Conservation (phyloP, 2,113 vertebrate genomes). For the Vanacampus margaritifer region DNA sequence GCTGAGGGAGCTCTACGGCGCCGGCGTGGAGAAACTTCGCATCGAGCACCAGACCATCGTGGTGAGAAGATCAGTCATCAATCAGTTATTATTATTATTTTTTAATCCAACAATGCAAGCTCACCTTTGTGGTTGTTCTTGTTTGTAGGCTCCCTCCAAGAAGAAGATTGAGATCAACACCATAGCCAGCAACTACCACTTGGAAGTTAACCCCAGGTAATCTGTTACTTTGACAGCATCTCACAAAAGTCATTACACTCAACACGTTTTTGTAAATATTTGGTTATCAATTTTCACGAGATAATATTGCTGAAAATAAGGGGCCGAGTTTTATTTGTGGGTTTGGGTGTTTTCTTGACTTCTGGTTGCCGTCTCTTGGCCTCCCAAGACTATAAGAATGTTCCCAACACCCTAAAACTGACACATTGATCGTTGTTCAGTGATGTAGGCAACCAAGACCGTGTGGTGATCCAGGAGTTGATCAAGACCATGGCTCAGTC, state of each 20-base stretch:
- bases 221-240: not conserved
- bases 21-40: constrained; percentile 92
- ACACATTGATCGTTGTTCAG: constrained; percentile 58
- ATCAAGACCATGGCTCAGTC: constrained; percentile 96
- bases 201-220: constrained; percentile 95
- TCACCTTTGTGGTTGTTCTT: not conserved
- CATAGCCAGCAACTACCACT: constrained; percentile 97
- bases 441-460: constrained; percentile 91
- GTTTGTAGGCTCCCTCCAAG: constrained; percentile 87
- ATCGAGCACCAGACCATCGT: constrained; percentile 95
- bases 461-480: constrained; percentile 94
- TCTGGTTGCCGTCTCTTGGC: too few relatives aligned
- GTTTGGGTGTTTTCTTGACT: too few relatives aligned
- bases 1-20: constrained; percentile 88
- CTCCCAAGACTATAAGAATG: too few relatives aligned
- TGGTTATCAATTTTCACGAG: too few relatives aligned
- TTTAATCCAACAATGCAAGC: not conserved
- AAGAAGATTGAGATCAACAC: constrained; percentile 99
- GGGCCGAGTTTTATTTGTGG: too few relatives aligned
- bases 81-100: too few relatives aligned
- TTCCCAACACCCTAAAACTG: not conserved
- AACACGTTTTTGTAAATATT: not conserved
- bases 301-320: too few relatives aligned
- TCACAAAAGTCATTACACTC: not conserved
- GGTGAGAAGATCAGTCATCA: constrained; percentile 66